Conservation (phyloP, 2,888 invertebrate species). For the Lobophora halterata region DNA sequence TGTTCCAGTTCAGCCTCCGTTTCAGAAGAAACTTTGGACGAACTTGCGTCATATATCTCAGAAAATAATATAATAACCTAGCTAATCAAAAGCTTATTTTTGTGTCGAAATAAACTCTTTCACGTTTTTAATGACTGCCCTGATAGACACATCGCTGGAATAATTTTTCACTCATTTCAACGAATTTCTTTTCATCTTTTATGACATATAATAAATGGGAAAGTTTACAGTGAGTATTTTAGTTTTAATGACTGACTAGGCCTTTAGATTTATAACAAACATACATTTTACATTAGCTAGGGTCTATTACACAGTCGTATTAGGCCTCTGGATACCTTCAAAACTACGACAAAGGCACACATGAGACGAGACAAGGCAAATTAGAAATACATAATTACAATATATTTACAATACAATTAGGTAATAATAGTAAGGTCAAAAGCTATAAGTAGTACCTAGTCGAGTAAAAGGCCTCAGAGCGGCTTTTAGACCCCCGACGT, state of each 20-base stretch:
- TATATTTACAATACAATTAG: no score
- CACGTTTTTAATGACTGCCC: conserved; percentile 48
- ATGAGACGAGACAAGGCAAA: no score
- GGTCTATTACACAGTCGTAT: conserved; percentile 3
- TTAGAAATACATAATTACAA: no score
- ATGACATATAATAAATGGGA: conserved; percentile 7
- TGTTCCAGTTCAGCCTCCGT: conserved; percentile 34
- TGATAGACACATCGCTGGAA: conserved; percentile 44
- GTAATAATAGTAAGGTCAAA: no score
- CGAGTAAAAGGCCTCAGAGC: no score
- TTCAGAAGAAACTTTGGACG: conserved; percentile 55
- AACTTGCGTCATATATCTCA: conserved; percentile 60
- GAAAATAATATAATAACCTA: no score
- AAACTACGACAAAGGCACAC: no score
- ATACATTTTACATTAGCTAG: not conserved
- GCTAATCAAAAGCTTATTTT: conserved; percentile 31
- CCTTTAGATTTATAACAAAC: no score
- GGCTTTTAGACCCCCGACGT: no score
- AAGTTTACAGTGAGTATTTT: conserved; percentile 3
- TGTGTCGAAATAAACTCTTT: conserved; percentile 55
- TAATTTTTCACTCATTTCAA: conserved; percentile 37
- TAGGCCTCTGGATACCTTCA: no score
- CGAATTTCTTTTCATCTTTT: conserved; percentile 27
- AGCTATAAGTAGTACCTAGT: no score
- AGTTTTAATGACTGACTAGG: no score